A percentile compares a stretch with the other conserved stretches of the same genome.
These are phyloP conservation scores for Probosciger aterrimus DNA, from an alignment of 2,113 vertebrate species.

Conservation along the genomic window DNA sequence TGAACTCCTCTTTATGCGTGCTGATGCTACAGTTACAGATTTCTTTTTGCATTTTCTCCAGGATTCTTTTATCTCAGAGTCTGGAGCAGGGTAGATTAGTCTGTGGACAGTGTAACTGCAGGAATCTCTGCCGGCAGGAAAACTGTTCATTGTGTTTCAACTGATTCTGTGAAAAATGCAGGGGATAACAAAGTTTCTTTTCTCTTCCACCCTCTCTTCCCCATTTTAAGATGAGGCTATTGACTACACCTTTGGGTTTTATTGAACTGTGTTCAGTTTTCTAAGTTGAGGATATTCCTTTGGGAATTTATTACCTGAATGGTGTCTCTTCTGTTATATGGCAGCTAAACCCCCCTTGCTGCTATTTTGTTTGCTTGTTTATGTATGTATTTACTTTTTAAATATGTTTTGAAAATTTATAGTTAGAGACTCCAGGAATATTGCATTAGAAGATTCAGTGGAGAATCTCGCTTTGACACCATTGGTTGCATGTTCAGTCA, in stretches of 20 bases:
- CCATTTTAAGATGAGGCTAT: not conserved
- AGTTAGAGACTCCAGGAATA: not conserved
- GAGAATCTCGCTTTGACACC: not conserved
- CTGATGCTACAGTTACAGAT: not conserved
- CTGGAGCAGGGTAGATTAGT: slow-evolving; percentile 12
- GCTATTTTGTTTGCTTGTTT: not conserved
- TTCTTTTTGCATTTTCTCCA: not conserved
- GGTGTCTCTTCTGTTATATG: not conserved
- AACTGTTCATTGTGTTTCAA: slow-evolving; percentile 46
- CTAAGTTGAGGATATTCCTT: not conserved
- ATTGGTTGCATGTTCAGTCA: too few relatives aligned
- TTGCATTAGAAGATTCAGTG: not conserved
- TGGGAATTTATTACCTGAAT: not conserved
- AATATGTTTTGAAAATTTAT: not conserved
- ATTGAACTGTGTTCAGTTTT: not conserved
- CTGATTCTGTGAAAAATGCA: not conserved
- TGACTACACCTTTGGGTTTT: not conserved
- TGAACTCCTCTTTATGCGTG: not conserved
- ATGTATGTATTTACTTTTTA: not conserved
- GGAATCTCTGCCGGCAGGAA: not conserved
- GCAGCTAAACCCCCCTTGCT: not conserved
- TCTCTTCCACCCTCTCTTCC: not conserved
- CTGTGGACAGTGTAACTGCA: not conserved
- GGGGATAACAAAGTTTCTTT: not conserved
- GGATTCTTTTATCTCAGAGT: not conserved